phyloP scores from a whole-genome alignment of 2,888 invertebrate species.

The Lomographa bimaculata region DNA sequence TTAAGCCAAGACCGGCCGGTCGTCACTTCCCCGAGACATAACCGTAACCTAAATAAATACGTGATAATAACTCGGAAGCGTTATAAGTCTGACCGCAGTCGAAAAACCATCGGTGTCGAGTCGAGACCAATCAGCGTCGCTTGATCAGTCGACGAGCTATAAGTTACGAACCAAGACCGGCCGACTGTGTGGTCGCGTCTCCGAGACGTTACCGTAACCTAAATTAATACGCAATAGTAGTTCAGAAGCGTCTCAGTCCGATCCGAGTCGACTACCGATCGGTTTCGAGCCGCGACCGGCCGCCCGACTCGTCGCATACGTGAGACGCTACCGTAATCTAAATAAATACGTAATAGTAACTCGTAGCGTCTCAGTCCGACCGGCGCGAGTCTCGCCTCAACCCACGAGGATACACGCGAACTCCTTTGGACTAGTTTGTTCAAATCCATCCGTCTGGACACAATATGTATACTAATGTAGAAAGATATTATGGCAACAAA shows the following conservation, averaged over 20 bases:
- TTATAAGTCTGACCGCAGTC: too few relatives aligned
- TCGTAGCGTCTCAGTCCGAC: constrained; percentile 52
- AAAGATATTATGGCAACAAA: constrained; percentile 84
- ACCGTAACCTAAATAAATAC: constrained; percentile 67
- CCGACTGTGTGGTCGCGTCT: too few relatives aligned
- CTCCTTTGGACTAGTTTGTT: constrained; percentile 80
- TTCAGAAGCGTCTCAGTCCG: too few relatives aligned
- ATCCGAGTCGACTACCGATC: too few relatives aligned
- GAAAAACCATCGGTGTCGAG: too few relatives aligned
- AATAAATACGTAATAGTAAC: constrained; percentile 66
- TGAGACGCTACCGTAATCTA: constrained; percentile 51
- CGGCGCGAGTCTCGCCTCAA: constrained; percentile 49
- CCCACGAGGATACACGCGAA: constrained; percentile 55
- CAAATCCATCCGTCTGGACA: constrained; percentile 79
- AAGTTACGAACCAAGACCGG: too few relatives aligned
- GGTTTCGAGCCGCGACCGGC: too few relatives aligned
- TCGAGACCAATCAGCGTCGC: too few relatives aligned
- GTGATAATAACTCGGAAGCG: constrained; percentile 56
- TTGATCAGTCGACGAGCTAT: too few relatives aligned
- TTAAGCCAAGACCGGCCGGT: constrained; percentile 33
- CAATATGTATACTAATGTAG: constrained; percentile 80
- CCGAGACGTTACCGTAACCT: too few relatives aligned
- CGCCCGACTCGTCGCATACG: constrained; percentile 43
- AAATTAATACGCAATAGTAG: too few relatives aligned
- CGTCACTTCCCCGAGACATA: constrained; percentile 41